Evolutionary conservation across 2,888 invertebrate species (phyloP), one percentile per base, ranked within the genome.

Genomic region (Papilio protenor): DNA sequence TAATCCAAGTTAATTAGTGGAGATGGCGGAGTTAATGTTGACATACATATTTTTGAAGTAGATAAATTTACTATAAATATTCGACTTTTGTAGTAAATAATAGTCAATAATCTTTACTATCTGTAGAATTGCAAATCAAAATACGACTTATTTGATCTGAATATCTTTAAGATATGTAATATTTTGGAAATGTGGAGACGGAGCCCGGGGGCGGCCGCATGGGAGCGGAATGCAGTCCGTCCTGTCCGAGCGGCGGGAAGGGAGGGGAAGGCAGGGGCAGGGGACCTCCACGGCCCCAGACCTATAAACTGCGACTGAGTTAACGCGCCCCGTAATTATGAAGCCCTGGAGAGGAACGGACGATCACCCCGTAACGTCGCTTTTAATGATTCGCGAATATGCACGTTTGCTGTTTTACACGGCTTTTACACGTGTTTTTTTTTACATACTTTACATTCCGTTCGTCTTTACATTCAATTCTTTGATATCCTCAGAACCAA

Each of bases 171-270:
- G 91, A 91, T 89, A 91, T 90, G 90, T 90, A 89, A 91, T 89
- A 91, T 92, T 94, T 94, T 88, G 91, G 92, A 87, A 89, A 90
- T 89, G 88, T 91, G 90, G 91, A 89, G 90, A 84, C 84, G 84
- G 79, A 83, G 78, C 47, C 47, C 82, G 90, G 89, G 90, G 87
- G 90, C 90, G 90, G 93, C 92, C 93, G 93, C 92, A 92, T 94
- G 94, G 94, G 94, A 94, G 94, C 90, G 94, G 94, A 94, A 94
- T 94, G 94, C 92, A 92, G 94, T 94, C 90, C 91, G 89, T 89
- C 90, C 85, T 86, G 88, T 86, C 84, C 83, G 82, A 83, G 81
- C 77, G 82, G 80, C 82, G 81, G 81, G 78, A 84, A 81, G 82
- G 84, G 80, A 81, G 81, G 73, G 77, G 84, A 72, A 71, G 81